Conservation (phyloP, 2,888 invertebrate species). For the Dasypolia templi region DNA sequence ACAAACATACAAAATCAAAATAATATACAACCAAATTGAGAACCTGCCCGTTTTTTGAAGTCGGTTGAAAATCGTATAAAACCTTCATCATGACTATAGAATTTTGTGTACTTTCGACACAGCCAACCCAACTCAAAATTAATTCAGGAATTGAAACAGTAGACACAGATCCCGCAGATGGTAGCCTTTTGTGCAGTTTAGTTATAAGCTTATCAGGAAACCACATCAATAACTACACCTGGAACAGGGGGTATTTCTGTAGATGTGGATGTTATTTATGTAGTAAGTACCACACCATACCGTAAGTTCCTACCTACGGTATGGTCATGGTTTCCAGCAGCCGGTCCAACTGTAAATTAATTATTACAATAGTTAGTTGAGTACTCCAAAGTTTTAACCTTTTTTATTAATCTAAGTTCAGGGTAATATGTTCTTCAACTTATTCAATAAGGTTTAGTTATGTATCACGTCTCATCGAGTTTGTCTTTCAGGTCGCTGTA, state of each 20-base stretch:
- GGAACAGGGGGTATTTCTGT: too few species aligned
- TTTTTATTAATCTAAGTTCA: background rate
- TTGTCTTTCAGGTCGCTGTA: conserved; percentile 33
- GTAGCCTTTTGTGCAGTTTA: background rate
- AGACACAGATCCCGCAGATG: background rate
- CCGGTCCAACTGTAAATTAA: background rate
- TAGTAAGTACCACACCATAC: too few species aligned
- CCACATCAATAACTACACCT: background rate
- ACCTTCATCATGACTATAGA: background rate
- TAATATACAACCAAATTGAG: too few species aligned
- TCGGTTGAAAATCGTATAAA: too few species aligned
- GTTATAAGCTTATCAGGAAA: background rate
- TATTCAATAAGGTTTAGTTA: conserved; percentile 1
- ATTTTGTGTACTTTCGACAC: too few species aligned
- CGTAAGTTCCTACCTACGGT: too few species aligned
- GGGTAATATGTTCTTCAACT: background rate
- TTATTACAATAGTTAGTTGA: background rate
- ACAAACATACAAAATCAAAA: too few species aligned
- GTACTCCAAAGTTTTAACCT: background rate
- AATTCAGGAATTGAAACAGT: background rate
- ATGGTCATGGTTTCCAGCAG: background rate
- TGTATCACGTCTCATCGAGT: conserved; percentile 29
- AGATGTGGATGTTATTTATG: too few species aligned
- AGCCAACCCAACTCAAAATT: background rate
- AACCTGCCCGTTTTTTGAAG: too few species aligned